Base-by-base conservation (phyloP, 2,113 vertebrate genomes). In the Oncorhynchus clarkii region DNA sequence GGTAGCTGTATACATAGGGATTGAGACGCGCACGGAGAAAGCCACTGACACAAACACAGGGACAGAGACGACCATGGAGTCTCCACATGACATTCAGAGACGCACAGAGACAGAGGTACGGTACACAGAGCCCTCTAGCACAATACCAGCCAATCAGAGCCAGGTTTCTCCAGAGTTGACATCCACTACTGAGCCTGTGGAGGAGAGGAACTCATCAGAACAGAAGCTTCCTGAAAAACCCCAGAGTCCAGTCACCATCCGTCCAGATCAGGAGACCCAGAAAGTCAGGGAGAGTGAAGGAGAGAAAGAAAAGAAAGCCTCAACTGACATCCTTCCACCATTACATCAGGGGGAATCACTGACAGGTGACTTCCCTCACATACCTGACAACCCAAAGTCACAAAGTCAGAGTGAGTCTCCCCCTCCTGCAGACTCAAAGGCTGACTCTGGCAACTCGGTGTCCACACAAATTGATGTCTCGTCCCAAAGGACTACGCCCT, bases 61-160 rank as follows among this genome's bases (percentile, higher is more conserved):
- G 51, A 54, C 18, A 24, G 67, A 80, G 8, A 72, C 67, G 1
- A 68, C 77, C 11, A 67, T 81, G 26, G 80, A 84, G 74, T 80
- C n/a, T 60, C n/a, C 51, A 22, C 45, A 22, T 72, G 73, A 84
- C 67, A 71, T 5, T 22, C 70, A 76, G 72, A 34, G 4, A 14
- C 48, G 69, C 2, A 74, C 14, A 48, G 74, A 82, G 75, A 16
- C 18, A 5, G 16, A 18, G 51, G 51, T 54, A 54, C 51, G 18
- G 51, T 14, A 72, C 3, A 73, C 14, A 11, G 59, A 81, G 73
- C 13, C 14, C 16, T 6, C 24, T 67, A 34, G 74, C 74, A 34
- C 5, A 16, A 12, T 51, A 69, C 26, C 81, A 71, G 22, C 75
- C 64, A 70, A 78, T 60, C 12, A 49, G 1, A 14, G 68, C 54